Evolutionary conservation across 2,888 invertebrate species (phyloP), one percentile per base, ranked within the genome.

Genomic region (Thereva unica): DNA sequence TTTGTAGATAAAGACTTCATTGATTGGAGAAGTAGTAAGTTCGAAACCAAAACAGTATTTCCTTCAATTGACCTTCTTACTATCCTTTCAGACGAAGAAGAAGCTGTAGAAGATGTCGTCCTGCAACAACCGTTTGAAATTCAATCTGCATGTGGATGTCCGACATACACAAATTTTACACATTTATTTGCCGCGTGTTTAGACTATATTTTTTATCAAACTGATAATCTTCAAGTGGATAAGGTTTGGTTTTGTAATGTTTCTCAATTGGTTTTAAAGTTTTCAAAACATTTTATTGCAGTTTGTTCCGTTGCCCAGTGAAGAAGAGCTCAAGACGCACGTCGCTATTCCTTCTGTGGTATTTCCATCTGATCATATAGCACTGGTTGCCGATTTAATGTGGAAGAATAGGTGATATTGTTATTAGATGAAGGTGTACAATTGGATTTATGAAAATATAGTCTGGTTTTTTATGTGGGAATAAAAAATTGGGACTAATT

Each of bases 331-430:
- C 23, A 85, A 82, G 64, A 82, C 86, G 64, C 83, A 93, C 75
- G 85, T 82, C 45, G 97, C 93, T 1, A 84, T 97, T 70, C 98
- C 98, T 0, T 96, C 93, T 73, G 84, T 90, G 55, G 89, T 91
- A 3, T 92, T 92, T 78, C 97, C 97, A 0, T 97, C 97, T 2
- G 97, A 98, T 82, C 97, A 98, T 79, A 83, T 98, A 70, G 89
- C 97, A 9, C 82, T 97, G 55, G 84, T 96, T 69, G 88, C 90
- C n/a, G 93, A 95, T 83, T 83, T 95, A 70, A 23, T 23, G 23
- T 23, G 23, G 23, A 23, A 23, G 23, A 80, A 83, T 23, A 23
- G 23, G 23, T 23, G 23, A 23, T 23, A 23, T 23, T 23, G 23
- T 23, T 23, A 23, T 23, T 23, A 2, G 23, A 23, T 23, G 23